phyloP scores from a whole-genome alignment of 2,888 invertebrate genomes.

The Linnaemya vulpina region DNA sequence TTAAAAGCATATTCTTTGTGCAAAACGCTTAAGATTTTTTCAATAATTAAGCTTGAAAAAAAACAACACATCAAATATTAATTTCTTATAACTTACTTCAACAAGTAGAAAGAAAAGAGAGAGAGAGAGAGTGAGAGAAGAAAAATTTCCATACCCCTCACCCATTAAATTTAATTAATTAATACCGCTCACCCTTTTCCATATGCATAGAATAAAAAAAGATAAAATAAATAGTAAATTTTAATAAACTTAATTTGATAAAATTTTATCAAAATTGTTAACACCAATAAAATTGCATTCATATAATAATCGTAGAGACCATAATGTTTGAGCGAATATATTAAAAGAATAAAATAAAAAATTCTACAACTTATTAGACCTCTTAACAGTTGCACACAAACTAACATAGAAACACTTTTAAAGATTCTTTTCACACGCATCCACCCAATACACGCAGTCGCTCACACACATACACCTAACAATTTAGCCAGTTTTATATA shows the following conservation, averaged over 20 bases:
- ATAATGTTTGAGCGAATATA: conserved; percentile 18
- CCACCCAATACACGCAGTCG: background rate
- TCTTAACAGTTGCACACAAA: conserved; percentile 23
- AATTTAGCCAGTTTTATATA: background rate
- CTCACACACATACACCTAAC: background rate
- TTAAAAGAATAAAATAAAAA: background rate
- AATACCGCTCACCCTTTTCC: conserved; percentile 46
- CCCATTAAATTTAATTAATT: conserved; percentile 10
- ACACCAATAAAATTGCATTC: conserved; percentile 49
- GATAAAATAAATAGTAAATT: conserved; percentile 17
- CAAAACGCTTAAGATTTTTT: conserved; percentile 53
- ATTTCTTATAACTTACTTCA: conserved; percentile 14
- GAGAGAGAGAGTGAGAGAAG: conserved; percentile 77
- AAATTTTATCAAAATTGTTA: conserved; percentile 28
- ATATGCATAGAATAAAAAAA: conserved; percentile 36
- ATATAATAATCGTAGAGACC: conserved; percentile 41
- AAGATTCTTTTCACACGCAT: background rate
- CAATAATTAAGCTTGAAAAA: conserved; percentile 8
- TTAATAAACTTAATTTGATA: conserved; percentile 26
- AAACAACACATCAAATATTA: conserved; percentile 10
- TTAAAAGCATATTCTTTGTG: conserved; percentile 14
- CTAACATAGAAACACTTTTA: background rate
- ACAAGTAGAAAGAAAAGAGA: conserved; percentile 63
- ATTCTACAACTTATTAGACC: background rate
- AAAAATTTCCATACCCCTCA: conserved; percentile 72